Percentiles rank a stretch among this genome's conserved stretches.
These are phyloP conservation scores for Chrysolina americana DNA, from an alignment of 2,888 invertebrate species.

Conservation along the genomic window DNA sequence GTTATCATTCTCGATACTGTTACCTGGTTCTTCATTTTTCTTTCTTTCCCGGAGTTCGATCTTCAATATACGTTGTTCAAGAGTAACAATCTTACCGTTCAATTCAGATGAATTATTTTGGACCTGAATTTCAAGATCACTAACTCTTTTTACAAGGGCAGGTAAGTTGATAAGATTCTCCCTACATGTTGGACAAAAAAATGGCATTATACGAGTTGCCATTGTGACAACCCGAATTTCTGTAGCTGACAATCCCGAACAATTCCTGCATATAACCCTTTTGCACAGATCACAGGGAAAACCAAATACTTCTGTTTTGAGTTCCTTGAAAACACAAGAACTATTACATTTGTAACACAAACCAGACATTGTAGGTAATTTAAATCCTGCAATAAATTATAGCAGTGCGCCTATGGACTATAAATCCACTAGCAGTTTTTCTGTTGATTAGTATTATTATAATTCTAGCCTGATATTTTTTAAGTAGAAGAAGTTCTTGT, in stretches of 20 bases:
- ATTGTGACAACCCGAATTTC: constrained; percentile 25
- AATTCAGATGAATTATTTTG: too few species aligned
- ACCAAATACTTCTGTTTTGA: constrained; percentile 20
- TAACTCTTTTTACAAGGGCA: too few species aligned
- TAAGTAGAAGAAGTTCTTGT: too few species aligned
- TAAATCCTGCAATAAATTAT: constrained; percentile 7
- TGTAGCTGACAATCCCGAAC: constrained; percentile 24
- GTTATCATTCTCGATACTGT: constrained; percentile 9
- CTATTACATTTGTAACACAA: constrained; percentile 15
- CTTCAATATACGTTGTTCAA: too few species aligned
- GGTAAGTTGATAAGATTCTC: too few species aligned
- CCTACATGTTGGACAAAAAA: constrained; percentile 24
- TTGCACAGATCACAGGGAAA: constrained; percentile 25
- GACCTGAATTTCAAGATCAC: too few species aligned
- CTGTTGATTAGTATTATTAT: too few species aligned
- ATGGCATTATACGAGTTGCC: constrained; percentile 27
- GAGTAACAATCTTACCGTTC: too few species aligned
- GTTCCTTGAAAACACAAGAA: constrained; percentile 26
- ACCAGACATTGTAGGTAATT: constrained; percentile 23
- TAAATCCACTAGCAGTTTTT: constrained; percentile 4
- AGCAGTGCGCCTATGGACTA: constrained; percentile 19
- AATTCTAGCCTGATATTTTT: too few species aligned
- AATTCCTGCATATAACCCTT: constrained; percentile 24
- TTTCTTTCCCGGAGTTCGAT: too few species aligned
- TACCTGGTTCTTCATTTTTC: constrained; percentile 23